phyloP scores from a whole-genome alignment of 2,113 vertebrate genomes.

The Ciconia maguari region DNA sequence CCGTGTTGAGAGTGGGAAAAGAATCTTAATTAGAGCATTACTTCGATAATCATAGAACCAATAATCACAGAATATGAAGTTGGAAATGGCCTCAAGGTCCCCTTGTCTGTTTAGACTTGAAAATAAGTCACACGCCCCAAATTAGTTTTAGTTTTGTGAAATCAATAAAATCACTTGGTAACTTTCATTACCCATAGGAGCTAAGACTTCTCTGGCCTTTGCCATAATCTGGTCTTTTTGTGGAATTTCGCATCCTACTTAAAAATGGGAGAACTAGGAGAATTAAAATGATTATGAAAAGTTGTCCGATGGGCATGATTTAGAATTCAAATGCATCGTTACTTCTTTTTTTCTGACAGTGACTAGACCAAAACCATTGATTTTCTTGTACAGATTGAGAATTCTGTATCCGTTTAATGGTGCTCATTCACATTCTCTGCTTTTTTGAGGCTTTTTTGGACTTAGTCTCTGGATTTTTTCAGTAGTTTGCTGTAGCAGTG shows the following conservation, averaged over 20 bases:
- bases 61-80: not conserved
- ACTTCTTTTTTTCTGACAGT: not conserved
- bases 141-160: not conserved
- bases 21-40: not conserved
- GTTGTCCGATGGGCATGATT: not conserved
- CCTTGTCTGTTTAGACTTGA: not conserved
- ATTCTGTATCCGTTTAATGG: not conserved
- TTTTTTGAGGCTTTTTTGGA: not conserved
- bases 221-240: not conserved
- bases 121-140: not conserved
- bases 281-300: not conserved
- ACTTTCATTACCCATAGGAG: not conserved
- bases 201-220: not conserved
- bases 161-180: not conserved
- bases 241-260: not conserved
- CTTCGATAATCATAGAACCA: not conserved
- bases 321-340: not conserved
- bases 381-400: not conserved
- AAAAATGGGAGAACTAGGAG: not conserved
- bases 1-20: not conserved
- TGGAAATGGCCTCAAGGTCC: not conserved
- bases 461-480: not conserved
- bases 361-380: not conserved
- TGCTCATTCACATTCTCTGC: not conserved
- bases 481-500: not conserved